Conservation (phyloP, 2,888 invertebrate genomes). For the Polia nebulosa region DNA sequence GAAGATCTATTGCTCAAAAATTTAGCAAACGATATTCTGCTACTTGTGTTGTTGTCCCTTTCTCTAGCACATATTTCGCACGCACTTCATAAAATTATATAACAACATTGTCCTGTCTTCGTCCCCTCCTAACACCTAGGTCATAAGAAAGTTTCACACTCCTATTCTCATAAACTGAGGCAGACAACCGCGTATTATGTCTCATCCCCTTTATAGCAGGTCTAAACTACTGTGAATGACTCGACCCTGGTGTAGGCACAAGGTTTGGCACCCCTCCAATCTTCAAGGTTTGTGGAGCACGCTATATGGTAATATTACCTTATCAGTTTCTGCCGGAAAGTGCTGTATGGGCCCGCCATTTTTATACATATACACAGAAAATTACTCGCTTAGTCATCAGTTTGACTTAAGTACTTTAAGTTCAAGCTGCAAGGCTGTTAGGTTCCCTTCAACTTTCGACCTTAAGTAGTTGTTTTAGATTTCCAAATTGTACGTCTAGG, state of each 20-base stretch:
- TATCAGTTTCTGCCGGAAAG: conserved; percentile 77
- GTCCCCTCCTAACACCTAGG: conserved; percentile 1
- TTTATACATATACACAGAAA: conserved; percentile 58
- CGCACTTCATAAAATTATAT: conserved; percentile 31
- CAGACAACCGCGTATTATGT: conserved; percentile 24
- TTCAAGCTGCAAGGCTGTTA: conserved; percentile 34
- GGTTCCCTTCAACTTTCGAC: conserved; percentile 27
- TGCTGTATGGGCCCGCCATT: conserved; percentile 57
- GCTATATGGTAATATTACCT: conserved; percentile 84
- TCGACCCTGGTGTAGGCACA: conserved; percentile 42
- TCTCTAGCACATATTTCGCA: conserved; percentile 14
- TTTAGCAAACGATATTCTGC: neutral
- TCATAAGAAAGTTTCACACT: conserved; percentile 45
- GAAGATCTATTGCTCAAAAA: no score
- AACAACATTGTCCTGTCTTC: conserved; percentile 5
- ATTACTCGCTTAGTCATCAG: conserved; percentile 70
- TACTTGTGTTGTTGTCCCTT: neutral
- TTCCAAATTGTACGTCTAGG: conserved; percentile 20
- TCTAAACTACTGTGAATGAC: conserved; percentile 57
- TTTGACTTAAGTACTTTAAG: conserved; percentile 31
- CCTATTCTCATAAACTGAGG: conserved; percentile 35
- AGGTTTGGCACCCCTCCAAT: conserved; percentile 75
- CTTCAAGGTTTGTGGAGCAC: conserved; percentile 78
- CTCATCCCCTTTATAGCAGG: conserved; percentile 37
- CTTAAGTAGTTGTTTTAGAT: conserved; percentile 32